phyloP scores from a whole-genome alignment of 2,888 invertebrate species.

The Octonoba sinensis region DNA sequence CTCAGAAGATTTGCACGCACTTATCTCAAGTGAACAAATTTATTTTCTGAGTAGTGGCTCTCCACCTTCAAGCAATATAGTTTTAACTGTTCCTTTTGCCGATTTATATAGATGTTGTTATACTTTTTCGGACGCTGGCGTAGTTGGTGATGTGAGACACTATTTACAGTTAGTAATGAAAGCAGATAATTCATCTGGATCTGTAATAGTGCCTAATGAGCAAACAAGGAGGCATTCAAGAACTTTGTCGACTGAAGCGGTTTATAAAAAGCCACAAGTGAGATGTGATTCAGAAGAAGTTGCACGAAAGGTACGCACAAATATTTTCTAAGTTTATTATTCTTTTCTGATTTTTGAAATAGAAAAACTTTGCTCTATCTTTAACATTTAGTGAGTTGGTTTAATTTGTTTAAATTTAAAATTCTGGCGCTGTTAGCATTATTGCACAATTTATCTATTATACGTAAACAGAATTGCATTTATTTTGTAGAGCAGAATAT shows the following conservation, averaged over 20 bases:
- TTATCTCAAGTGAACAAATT: conserved; percentile 82
- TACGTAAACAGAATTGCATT: too few species aligned
- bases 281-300: conserved; percentile 81
- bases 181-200: conserved; percentile 75
- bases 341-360: background rate
- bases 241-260: conserved; percentile 36
- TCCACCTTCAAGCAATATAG: conserved; percentile 68
- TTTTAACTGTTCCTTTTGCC: conserved; percentile 69
- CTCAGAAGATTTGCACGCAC: conserved; percentile 84
- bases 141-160: conserved; percentile 47
- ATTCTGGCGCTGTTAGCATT: too few species aligned
- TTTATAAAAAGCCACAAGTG: conserved; percentile 80
- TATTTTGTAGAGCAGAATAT: too few species aligned
- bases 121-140: conserved; percentile 56
- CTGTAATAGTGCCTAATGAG: conserved; percentile 70
- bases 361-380: too few species aligned
- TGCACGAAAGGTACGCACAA: conserved; percentile 73
- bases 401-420: too few species aligned
- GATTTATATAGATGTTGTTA: conserved; percentile 68
- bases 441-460: too few species aligned
- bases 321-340: background rate
- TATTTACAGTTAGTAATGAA: conserved; percentile 77
- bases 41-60: conserved; percentile 78
- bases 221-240: conserved; percentile 41
- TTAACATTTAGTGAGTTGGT: too few species aligned